A percentile compares a stretch with the other conserved stretches of the same genome.
Evolutionary conservation across 2,888 invertebrate genomes (phyloP).

Genomic region (Luperina testacea): DNA sequence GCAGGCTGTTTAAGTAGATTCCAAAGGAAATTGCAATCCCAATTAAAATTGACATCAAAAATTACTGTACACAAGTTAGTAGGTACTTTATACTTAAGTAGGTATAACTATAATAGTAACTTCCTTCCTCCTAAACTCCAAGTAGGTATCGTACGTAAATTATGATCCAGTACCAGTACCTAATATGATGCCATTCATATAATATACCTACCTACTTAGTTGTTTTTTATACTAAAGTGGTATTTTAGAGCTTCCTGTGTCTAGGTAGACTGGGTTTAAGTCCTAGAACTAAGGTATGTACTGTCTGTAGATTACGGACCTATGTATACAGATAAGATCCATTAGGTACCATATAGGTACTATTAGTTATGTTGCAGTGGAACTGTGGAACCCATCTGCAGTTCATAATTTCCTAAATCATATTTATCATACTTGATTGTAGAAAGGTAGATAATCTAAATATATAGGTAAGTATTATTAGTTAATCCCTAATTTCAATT

Average conservation of each 20-base stretch:
- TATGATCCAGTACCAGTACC: neutral
- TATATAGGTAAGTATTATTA: neutral
- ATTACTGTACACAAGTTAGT: constrained; percentile 1
- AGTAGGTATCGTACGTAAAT: neutral
- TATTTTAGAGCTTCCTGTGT: neutral
- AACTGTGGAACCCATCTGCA: neutral
- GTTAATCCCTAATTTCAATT: neutral
- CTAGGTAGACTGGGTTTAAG: neutral
- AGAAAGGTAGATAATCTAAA: neutral
- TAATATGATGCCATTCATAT: too few species aligned
- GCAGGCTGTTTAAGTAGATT: neutral
- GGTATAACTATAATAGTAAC: too few species aligned
- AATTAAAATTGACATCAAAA: constrained; percentile 5
- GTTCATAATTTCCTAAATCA: neutral
- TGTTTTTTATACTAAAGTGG: too few species aligned
- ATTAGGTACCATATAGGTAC: neutral
- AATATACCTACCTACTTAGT: too few species aligned
- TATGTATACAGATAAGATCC: neutral
- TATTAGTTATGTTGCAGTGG: neutral
- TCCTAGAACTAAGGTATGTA: neutral
- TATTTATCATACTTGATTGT: neutral
- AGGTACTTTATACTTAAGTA: too few species aligned
- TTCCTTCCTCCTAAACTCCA: constrained; percentile 30
- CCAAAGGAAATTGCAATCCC: constrained; percentile 6
- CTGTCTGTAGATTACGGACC: neutral